Conservation (phyloP, 37 sponge, comb jelly and placozoan species). For the Ephydatia muelleri region DNA sequence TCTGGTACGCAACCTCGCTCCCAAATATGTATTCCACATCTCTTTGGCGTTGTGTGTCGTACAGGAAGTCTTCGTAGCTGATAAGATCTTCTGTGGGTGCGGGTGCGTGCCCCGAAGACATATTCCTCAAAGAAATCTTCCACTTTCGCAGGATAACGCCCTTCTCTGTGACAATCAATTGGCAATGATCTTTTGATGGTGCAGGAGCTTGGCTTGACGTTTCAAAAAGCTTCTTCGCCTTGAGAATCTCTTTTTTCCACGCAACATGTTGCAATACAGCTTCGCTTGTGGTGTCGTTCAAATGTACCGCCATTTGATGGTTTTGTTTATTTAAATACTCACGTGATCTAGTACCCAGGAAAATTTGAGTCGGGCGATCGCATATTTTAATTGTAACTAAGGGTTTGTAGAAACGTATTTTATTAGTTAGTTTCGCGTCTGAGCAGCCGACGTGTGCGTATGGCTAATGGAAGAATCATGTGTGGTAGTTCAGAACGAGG, state of each 20-base stretch:
- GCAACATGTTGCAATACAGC: slow-evolving; percentile 19
- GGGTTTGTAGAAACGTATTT: background rate
- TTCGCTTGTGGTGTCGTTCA: slow-evolving; percentile 19
- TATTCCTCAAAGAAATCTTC: slow-evolving; percentile 71
- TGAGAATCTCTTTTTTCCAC: slow-evolving; percentile 23
- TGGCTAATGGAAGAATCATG: slow-evolving; percentile 69
- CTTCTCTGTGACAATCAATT: slow-evolving; percentile 83
- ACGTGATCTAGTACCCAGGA: background rate
- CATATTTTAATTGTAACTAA: background rate
- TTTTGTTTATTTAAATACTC: background rate
- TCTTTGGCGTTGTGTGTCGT: slow-evolving; percentile 30
- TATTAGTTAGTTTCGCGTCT: slow-evolving; percentile 1
- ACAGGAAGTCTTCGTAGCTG: slow-evolving; percentile 54
- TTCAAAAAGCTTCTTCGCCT: slow-evolving; percentile 73
- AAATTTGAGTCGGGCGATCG: background rate
- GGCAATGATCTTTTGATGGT: slow-evolving; percentile 91
- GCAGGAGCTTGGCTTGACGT: slow-evolving; percentile 72
- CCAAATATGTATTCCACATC: slow-evolving; percentile 72
- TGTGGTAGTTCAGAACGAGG: slow-evolving; percentile 51
- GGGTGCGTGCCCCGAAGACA: slow-evolving; percentile 41
- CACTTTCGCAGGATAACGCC: slow-evolving; percentile 89
- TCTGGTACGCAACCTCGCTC: slow-evolving; percentile 30
- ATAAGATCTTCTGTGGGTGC: slow-evolving; percentile 58
- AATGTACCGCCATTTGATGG: background rate
- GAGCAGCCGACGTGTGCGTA: slow-evolving; percentile 21